A percentile compares a stretch with the other conserved stretches of the same genome.
Evolutionary conservation across 2,113 vertebrate species (phyloP).

Genomic region (Gymnobelideus leadbeateri): DNA sequence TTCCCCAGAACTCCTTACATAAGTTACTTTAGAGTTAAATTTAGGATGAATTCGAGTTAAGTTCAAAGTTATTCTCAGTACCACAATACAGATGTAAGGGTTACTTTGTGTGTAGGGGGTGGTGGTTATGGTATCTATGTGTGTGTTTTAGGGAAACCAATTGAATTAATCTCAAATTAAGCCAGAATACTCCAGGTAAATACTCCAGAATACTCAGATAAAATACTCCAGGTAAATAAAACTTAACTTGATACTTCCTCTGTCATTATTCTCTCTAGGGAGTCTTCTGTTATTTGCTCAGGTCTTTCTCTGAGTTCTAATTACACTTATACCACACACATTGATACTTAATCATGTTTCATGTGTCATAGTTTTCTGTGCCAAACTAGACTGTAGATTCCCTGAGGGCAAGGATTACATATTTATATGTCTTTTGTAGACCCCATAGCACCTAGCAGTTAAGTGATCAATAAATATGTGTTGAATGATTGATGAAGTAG

Average conservation of each 20-base stretch:
- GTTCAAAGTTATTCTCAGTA: neutral
- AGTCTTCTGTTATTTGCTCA: constrained; percentile 14
- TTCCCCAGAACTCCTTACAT: constrained; percentile 34
- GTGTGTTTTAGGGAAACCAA: constrained; percentile 1
- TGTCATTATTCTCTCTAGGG: constrained; percentile 6
- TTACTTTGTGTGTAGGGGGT: neutral
- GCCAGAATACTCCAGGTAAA: constrained; percentile 48
- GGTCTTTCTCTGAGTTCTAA: neutral
- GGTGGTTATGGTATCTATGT: neutral
- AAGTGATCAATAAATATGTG: neutral
- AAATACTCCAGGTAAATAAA: constrained; percentile 53
- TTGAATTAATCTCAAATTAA: constrained; percentile 26
- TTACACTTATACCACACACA: neutral
- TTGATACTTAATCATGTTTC: neutral
- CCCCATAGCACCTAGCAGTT: neutral
- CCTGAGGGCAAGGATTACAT: neutral
- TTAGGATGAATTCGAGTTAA: constrained; percentile 3
- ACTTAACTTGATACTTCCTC: constrained; percentile 15
- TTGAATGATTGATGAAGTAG: neutral
- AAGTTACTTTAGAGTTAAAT: constrained; percentile 61
- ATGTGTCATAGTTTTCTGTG: neutral
- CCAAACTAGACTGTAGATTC: neutral
- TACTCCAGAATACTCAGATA: constrained; percentile 12
- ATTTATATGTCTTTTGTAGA: neutral
- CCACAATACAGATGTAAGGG: neutral